Conservation (phyloP, 2,888 invertebrate species). For the Byasa hedistus region DNA sequence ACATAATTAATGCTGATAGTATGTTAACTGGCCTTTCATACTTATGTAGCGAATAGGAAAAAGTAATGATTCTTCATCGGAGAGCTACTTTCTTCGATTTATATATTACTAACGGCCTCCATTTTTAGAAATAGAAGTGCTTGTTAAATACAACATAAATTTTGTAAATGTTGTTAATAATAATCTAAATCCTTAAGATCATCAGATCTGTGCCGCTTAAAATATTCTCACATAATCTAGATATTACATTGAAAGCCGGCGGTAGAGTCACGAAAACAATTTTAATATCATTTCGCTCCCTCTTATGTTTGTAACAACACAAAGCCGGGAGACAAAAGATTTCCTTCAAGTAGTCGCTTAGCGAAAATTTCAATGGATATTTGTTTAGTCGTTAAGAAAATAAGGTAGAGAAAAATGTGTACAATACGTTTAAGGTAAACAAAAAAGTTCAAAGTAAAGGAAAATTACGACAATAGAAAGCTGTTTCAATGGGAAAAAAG, state of each 20-base stretch:
- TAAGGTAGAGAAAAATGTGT: background rate
- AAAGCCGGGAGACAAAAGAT: constrained; percentile 7
- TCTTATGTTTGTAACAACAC: constrained; percentile 2
- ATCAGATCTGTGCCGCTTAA: background rate
- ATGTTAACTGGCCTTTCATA: too few relatives aligned
- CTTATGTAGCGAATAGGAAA: too few relatives aligned
- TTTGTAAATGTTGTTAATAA: background rate
- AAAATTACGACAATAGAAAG: background rate
- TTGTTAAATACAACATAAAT: too few relatives aligned
- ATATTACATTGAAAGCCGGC: background rate
- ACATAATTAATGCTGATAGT: too few relatives aligned
- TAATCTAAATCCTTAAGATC: background rate
- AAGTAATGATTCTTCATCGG: too few relatives aligned
- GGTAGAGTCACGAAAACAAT: background rate
- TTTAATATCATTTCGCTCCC: constrained; percentile 3
- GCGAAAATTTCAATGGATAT: constrained; percentile 2
- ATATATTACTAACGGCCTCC: too few relatives aligned
- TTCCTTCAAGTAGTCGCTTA: constrained; percentile 6
- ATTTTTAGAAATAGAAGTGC: too few relatives aligned
- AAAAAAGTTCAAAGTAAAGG: background rate
- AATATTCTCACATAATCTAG: background rate
- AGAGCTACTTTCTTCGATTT: too few relatives aligned
- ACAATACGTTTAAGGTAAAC: background rate
- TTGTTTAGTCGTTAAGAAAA: background rate
- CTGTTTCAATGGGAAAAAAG: background rate